Conservation (phyloP, 2,888 invertebrate genomes). For the Odontocerum albicorne region DNA sequence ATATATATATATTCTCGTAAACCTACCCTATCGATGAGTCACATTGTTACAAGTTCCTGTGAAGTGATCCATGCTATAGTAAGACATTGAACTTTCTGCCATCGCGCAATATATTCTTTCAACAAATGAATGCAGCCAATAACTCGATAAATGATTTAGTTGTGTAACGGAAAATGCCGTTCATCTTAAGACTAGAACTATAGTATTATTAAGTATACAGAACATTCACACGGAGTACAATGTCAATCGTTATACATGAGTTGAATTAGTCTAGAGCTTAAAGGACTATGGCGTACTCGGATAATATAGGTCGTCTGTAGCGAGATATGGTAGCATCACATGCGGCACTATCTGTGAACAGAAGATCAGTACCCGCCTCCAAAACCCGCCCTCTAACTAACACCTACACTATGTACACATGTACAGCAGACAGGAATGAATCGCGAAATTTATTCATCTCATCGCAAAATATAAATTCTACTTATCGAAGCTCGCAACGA, state of each 20-base stretch:
- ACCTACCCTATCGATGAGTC: no score
- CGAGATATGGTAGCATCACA: slow-evolving; percentile 83
- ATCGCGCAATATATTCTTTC: slow-evolving; percentile 10
- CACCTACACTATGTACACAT: slow-evolving; percentile 41
- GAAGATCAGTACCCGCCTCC: slow-evolving; percentile 15
- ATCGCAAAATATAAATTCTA: slow-evolving; percentile 23
- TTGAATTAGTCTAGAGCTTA: slow-evolving; percentile 34
- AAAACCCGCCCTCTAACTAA: slow-evolving; percentile 34
- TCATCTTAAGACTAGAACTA: slow-evolving; percentile 30
- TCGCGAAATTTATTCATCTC: slow-evolving; percentile 29
- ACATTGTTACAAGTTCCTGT: not conserved
- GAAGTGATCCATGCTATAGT: not conserved
- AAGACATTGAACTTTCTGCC: slow-evolving; percentile 8
- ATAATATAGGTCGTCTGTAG: slow-evolving; percentile 48
- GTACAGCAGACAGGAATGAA: slow-evolving; percentile 37
- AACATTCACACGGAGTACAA: slow-evolving; percentile 34
- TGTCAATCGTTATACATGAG: slow-evolving; percentile 33
- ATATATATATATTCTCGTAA: no score
- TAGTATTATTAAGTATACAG: slow-evolving; percentile 23
- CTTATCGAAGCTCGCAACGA: slow-evolving; percentile 14
- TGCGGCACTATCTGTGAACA: slow-evolving; percentile 40
- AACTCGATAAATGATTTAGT: slow-evolving; percentile 22
- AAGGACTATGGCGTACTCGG: slow-evolving; percentile 35
- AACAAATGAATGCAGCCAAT: slow-evolving; percentile 7
- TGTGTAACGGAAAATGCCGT: slow-evolving; percentile 31